Evolutionary conservation across 1,140 invertebrate species (phyloP).

Genomic region (Anoplophora glabripennis): DNA sequence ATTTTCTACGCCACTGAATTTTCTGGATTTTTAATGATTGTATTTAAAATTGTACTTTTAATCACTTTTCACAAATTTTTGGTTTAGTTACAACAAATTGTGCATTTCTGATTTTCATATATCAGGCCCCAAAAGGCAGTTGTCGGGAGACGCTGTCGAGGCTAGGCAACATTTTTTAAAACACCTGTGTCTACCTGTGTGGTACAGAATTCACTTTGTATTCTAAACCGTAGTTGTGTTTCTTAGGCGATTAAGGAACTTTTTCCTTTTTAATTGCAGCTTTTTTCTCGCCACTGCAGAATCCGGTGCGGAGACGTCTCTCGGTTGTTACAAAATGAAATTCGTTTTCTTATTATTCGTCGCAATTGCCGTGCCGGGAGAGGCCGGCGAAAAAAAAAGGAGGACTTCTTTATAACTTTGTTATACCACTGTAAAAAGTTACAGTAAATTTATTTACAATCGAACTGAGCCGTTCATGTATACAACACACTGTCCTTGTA

Average conservation of each 20-base stretch:
- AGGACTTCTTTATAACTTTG: conserved; percentile 4
- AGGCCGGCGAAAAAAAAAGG: neutral
- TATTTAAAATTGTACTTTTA: too few species aligned
- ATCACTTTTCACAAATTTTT: too few species aligned
- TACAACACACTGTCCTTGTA: conserved; percentile 5
- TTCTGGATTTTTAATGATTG: too few species aligned
- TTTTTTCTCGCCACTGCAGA: neutral
- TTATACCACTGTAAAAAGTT: conserved; percentile 9
- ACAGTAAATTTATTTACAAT: conserved; percentile 1
- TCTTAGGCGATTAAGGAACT: conserved; percentile 7
- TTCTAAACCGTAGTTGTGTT: neutral
- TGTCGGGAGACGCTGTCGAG: too few species aligned
- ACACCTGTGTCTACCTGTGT: neutral
- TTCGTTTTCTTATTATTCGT: neutral
- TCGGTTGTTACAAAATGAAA: too few species aligned
- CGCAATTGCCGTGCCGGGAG: neutral
- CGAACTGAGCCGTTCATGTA: neutral
- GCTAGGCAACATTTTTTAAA: too few species aligned
- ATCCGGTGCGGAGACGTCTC: too few species aligned
- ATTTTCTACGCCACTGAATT: too few species aligned
- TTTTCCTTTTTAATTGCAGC: conserved; percentile 12
- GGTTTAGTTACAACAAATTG: too few species aligned
- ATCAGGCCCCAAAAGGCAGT: too few species aligned
- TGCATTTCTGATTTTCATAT: too few species aligned
- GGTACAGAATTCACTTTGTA: conserved; percentile 7